phyloP scores from a whole-genome alignment of 92 coral and sea anemone species.

The Isaurus tuberculatus region DNA sequence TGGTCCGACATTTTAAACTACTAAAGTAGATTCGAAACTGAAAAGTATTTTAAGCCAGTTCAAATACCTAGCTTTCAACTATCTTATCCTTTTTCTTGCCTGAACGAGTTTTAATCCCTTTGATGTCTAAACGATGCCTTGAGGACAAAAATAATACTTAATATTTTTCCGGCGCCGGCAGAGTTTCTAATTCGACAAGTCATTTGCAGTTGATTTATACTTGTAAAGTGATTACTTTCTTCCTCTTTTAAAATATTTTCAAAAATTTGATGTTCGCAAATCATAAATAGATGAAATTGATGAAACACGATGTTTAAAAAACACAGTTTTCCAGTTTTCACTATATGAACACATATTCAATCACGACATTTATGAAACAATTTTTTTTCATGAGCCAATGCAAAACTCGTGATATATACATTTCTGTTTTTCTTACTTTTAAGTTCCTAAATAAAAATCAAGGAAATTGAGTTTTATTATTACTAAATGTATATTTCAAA shows the following conservation, averaged over 20 bases:
- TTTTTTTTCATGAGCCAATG: neutral
- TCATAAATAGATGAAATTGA: neutral
- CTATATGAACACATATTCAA: neutral
- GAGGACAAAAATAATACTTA: neutral
- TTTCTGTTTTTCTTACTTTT: neutral
- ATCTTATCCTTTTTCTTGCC: neutral
- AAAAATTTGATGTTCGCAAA: neutral
- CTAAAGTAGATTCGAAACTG: neutral
- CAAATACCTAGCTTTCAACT: neutral
- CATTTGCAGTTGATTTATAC: constrained; percentile 32
- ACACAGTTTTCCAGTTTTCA: neutral
- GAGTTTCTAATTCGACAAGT: constrained; percentile 25
- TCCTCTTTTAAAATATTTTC: neutral
- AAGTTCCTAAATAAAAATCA: neutral
- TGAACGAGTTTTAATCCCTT: neutral
- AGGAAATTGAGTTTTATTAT: neutral
- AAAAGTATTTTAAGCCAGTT: neutral
- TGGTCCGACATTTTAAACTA: neutral
- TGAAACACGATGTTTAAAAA: neutral
- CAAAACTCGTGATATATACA: neutral
- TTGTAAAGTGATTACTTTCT: neutral
- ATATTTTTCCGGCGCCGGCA: neutral
- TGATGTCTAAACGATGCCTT: neutral
- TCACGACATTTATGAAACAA: neutral
- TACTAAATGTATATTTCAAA: neutral